Percentiles rank a stretch among this genome's conserved stretches.
Conservation (phyloP, 2,888 invertebrate species). For the Clistopyga incitator region DNA sequence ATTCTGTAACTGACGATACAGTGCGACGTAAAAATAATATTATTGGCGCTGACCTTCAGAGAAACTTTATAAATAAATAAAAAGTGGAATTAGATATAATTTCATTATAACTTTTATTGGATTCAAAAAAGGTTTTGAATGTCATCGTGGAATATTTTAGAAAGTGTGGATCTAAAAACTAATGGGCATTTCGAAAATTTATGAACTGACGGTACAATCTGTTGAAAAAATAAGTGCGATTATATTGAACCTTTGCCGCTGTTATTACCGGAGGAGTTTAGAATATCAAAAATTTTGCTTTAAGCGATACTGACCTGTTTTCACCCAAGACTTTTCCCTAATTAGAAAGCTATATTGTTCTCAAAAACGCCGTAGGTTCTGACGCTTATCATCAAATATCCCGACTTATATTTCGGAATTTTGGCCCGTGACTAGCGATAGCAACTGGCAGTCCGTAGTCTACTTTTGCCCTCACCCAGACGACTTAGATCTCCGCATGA, state of each 20-base stretch:
- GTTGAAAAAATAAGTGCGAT: not conserved
- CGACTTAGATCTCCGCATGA: conserved; percentile 55
- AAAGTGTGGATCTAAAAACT: not conserved
- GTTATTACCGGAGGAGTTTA: not conserved
- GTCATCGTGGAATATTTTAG: not conserved
- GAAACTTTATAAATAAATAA: not conserved
- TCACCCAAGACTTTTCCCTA: too few species aligned
- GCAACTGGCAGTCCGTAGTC: conserved; percentile 5
- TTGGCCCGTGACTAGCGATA: not conserved
- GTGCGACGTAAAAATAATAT: not conserved
- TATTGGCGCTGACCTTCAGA: not conserved
- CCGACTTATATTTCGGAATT: not conserved
- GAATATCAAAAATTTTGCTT: not conserved
- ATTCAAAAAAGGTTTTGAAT: not conserved
- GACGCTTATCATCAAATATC: not conserved
- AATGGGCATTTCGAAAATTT: not conserved
- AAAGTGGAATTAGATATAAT: not conserved
- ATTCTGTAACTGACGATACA: not conserved
- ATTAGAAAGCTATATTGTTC: not conserved
- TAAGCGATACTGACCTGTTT: too few species aligned
- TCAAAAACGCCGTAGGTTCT: not conserved
- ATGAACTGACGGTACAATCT: not conserved
- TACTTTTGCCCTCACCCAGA: conserved; percentile 52
- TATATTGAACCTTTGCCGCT: not conserved
- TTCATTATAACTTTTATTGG: not conserved